phyloP scores from a whole-genome alignment of 2,113 vertebrate genomes.

The Otocyon megalotis region DNA sequence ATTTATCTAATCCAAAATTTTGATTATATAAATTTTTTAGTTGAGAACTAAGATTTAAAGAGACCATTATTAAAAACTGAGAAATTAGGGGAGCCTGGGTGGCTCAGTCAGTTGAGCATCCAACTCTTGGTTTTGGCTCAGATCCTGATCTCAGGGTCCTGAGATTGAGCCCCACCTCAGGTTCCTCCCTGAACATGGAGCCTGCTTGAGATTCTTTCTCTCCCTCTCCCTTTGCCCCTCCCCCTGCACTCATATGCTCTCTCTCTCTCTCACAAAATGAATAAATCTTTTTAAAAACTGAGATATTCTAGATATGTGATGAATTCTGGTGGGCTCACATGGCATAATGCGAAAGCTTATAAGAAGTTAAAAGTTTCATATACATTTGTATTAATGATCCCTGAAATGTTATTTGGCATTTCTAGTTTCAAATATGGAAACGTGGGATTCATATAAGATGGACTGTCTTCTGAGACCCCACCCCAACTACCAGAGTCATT shows the following conservation, averaged over 20 bases:
- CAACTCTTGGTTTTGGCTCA: background rate
- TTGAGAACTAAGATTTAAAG: constrained; percentile 21
- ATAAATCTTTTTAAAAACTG: background rate
- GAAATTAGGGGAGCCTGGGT: background rate
- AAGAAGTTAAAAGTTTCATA: background rate
- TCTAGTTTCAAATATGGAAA: constrained; percentile 55
- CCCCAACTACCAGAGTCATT: background rate
- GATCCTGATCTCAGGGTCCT: background rate
- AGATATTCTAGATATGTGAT: constrained; percentile 28
- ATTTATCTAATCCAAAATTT: background rate
- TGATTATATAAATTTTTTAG: background rate
- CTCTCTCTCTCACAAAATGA: background rate
- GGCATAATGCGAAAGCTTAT: background rate
- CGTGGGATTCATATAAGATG: background rate
- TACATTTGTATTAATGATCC: background rate
- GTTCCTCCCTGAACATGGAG: background rate
- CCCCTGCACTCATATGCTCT: background rate
- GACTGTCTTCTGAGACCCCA: background rate
- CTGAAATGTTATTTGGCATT: constrained; percentile 55
- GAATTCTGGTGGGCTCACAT: background rate
- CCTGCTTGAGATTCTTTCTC: background rate
- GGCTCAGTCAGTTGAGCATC: background rate
- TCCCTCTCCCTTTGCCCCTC: background rate
- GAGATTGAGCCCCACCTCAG: background rate
- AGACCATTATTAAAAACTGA: background rate